Conservation (phyloP, 2,888 invertebrate species). For the Hyalella azteca region DNA sequence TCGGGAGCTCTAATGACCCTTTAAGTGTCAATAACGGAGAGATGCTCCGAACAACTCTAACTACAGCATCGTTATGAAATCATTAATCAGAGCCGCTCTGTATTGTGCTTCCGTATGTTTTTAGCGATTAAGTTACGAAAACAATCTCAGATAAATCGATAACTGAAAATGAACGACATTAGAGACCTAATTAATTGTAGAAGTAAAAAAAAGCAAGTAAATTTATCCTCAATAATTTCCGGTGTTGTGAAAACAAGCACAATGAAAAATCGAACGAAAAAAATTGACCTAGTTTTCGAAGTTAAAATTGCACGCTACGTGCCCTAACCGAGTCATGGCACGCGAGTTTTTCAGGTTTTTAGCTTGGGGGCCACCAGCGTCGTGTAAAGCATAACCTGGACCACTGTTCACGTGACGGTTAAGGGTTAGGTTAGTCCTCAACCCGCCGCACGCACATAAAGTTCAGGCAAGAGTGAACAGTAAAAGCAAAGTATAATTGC, state of each 20-base stretch:
- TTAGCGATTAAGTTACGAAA: no score
- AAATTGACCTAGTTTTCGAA: not conserved
- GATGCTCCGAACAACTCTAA: not conserved
- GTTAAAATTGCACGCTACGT: not conserved
- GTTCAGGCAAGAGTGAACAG: not conserved
- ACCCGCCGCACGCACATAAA: not conserved
- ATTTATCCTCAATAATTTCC: no score
- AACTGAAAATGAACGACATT: no score
- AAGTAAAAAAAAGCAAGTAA: no score
- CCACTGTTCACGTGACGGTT: not conserved
- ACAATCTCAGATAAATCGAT: no score
- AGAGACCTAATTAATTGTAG: no score
- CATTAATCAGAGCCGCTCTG: no score
- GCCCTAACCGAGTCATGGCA: not conserved
- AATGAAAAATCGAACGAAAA: not conserved
- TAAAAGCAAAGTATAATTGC: not conserved
- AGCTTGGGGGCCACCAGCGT: not conserved
- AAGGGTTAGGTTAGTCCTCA: not conserved
- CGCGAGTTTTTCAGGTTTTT: not conserved
- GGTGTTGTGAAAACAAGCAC: no score
- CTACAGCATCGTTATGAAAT: no score
- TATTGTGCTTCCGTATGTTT: no score
- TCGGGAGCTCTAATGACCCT: not conserved
- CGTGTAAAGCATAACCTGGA: not conserved
- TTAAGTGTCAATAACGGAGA: not conserved